A percentile compares a stretch with the other conserved stretches of the same genome.
phyloP scores from a whole-genome alignment of 1,140 invertebrate genomes.

The Pachyrhynchus sulphureomaculatus region DNA sequence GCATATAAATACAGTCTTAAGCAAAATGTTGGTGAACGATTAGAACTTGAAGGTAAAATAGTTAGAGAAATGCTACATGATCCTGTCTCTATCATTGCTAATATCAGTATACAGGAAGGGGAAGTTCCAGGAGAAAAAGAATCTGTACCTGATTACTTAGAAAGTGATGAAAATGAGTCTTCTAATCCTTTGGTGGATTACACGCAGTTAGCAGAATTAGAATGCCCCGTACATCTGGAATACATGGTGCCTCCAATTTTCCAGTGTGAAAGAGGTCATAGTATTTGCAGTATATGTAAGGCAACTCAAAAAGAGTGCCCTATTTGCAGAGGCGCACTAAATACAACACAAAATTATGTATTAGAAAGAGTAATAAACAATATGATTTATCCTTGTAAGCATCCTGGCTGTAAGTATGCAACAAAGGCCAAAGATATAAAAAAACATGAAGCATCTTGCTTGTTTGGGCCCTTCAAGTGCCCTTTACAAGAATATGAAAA shows the following conservation, averaged over 20 bases:
- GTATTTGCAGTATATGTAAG: constrained; percentile 71
- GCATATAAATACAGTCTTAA: neutral
- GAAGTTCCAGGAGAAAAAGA: no score
- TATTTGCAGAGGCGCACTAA: constrained; percentile 69
- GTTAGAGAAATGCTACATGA: constrained; percentile 15
- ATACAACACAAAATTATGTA: constrained; percentile 69
- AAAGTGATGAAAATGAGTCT: neutral
- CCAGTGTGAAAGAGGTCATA: constrained; percentile 77
- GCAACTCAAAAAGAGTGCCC: constrained; percentile 68
- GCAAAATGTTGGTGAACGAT: neutral
- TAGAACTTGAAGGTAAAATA: neutral
- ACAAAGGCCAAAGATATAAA: constrained; percentile 24
- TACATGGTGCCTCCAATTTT: constrained; percentile 72
- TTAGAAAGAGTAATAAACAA: constrained; percentile 63
- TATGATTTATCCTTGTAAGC: constrained; percentile 32
- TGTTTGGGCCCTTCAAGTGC: constrained; percentile 22
- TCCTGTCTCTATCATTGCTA: constrained; percentile 19
- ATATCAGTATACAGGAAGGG: constrained; percentile 12
- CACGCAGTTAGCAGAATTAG: neutral
- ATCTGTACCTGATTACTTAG: no score
- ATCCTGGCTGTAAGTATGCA: constrained; percentile 16
- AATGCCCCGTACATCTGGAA: constrained; percentile 61
- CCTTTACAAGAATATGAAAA: constrained; percentile 22
- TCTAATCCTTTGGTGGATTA: neutral
- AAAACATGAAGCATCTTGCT: constrained; percentile 29